Conservation (phyloP, 1,140 invertebrate genomes). For the Frieseomelitta varia region DNA sequence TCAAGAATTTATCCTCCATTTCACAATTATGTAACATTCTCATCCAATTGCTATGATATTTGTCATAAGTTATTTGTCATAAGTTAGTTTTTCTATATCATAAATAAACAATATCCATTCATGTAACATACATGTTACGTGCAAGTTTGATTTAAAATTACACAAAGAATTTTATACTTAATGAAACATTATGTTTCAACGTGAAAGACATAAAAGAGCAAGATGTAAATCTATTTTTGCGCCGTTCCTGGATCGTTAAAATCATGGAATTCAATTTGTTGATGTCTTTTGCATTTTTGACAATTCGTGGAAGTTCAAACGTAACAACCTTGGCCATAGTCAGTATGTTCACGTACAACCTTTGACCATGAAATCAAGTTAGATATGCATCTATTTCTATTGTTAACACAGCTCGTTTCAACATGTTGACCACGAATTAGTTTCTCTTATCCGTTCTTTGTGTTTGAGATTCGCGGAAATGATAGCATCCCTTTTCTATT, state of each 20-base stretch:
- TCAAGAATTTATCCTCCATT: neutral
- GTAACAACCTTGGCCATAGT: conserved; percentile 16
- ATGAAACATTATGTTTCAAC: neutral
- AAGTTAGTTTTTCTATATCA: too few species aligned
- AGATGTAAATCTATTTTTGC: neutral
- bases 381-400: conserved; percentile 46
- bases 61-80: neutral
- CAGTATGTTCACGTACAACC: neutral
- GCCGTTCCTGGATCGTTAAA: neutral
- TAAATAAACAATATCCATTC: neutral
- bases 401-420: conserved; percentile 47
- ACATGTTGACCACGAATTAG: conserved; percentile 29
- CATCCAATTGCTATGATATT: neutral
- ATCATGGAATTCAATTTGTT: neutral
- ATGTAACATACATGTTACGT: too few species aligned
- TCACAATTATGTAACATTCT: neutral
- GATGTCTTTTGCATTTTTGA: neutral
- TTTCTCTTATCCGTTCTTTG: conserved; percentile 32
- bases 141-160: neutral
- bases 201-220: neutral
- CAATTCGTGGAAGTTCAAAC: neutral
- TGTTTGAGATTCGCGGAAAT: conserved; percentile 16
- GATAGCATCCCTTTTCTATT: too few species aligned
- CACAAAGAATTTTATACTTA: neutral
- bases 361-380: conserved; percentile 32